Evolutionary conservation across 1,140 invertebrate genomes (phyloP).

Genomic region (Drosophila leontia): DNA sequence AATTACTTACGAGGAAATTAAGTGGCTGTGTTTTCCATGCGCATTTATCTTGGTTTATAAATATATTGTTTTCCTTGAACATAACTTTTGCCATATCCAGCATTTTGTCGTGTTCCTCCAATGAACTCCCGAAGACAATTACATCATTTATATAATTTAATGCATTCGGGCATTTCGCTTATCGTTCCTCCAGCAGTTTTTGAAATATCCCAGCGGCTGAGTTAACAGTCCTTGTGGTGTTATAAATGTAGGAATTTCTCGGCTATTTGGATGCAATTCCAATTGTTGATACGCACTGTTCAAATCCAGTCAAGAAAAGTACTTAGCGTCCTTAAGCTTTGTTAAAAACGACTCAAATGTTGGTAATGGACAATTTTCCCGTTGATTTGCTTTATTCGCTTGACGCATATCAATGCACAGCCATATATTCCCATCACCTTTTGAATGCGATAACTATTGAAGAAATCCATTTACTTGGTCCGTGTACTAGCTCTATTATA

Average conservation of each 20-base stretch:
- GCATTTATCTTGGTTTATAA: conserved; percentile 2
- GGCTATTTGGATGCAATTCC: conserved; percentile 15
- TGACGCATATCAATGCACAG: conserved; percentile 28
- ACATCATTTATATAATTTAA: conserved; percentile 22
- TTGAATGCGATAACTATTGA: background rate
- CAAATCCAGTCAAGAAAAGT: conserved; percentile 14
- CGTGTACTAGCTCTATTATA: too few relatives aligned
- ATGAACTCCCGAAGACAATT: conserved; percentile 20
- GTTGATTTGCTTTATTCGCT: conserved; percentile 17
- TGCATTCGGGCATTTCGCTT: background rate
- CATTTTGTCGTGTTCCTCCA: background rate
- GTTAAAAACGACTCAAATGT: conserved; percentile 12
- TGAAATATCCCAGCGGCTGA: conserved; percentile 20
- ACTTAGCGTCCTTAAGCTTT: conserved; percentile 16
- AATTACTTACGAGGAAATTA: conserved; percentile 7
- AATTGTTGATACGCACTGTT: conserved; percentile 21
- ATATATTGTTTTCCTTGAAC: background rate
- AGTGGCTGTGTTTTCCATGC: conserved; percentile 7
- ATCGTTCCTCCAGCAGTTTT: conserved; percentile 3
- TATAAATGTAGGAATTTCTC: conserved; percentile 22
- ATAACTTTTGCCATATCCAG: too few relatives aligned
- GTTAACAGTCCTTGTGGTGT: conserved; percentile 18
- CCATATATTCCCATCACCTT: conserved; percentile 24
- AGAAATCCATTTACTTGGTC: too few relatives aligned
- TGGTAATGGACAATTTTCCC: conserved; percentile 9